Percentiles rank a stretch among this genome's conserved stretches.
Evolutionary conservation across 2,888 invertebrate species (phyloP).

Genomic region (Silvanus unidentatus): DNA sequence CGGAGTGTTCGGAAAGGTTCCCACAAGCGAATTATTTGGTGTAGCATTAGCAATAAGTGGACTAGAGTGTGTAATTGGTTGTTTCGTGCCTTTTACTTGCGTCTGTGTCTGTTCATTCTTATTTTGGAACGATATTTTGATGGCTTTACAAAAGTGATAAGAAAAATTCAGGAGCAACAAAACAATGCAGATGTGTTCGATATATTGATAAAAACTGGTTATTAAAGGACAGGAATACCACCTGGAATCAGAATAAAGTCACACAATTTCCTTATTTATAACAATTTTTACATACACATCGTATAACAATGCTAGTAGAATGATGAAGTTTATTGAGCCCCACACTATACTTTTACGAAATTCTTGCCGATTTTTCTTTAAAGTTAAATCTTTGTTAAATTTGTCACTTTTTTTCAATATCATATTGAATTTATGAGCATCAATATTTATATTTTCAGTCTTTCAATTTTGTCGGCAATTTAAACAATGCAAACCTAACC

Average conservation of each 20-base stretch:
- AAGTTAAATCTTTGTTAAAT: slow-evolving; percentile 42
- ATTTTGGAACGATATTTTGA: slow-evolving; percentile 20
- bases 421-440: too few species aligned
- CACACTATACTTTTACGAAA: slow-evolving; percentile 53
- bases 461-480: too few species aligned
- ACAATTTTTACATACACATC: slow-evolving; percentile 53
- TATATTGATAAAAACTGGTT: slow-evolving; percentile 43
- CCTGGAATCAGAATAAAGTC: too few species aligned
- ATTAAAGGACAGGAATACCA: slow-evolving; percentile 47
- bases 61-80: not conserved
- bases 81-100: slow-evolving; percentile 40
- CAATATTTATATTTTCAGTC: too few species aligned
- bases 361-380: slow-evolving; percentile 50
- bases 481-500: too few species aligned
- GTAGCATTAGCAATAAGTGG: too few species aligned
- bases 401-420: too few species aligned
- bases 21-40: slow-evolving; percentile 17
- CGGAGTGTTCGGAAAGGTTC: slow-evolving; percentile 27
- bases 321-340: slow-evolving; percentile 53
- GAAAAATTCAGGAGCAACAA: slow-evolving; percentile 21
- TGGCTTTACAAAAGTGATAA: slow-evolving; percentile 50
- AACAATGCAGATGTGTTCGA: slow-evolving; percentile 33
- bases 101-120: slow-evolving; percentile 33
- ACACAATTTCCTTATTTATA: not conserved
- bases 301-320: slow-evolving; percentile 52